Conservation (phyloP, 2,888 invertebrate genomes). For the Synanthedon myopaeformis region DNA sequence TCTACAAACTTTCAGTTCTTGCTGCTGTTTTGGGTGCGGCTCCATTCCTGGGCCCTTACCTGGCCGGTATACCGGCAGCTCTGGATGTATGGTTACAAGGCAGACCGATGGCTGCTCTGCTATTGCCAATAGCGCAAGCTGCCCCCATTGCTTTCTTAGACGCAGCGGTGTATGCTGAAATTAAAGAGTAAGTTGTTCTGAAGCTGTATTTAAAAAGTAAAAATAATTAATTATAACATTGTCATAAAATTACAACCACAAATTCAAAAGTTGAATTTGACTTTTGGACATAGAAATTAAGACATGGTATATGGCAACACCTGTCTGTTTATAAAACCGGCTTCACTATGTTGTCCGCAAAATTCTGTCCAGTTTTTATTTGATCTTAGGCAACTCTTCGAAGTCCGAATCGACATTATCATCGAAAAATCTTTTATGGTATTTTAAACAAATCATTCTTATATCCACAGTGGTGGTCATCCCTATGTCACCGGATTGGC, state of each 20-base stretch:
- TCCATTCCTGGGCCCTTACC: conserved; percentile 95
- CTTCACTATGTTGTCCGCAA: too few species aligned
- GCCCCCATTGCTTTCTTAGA: conserved; percentile 93
- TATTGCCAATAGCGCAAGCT: conserved; percentile 86
- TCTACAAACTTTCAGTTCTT: conserved; percentile 66
- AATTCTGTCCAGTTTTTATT: too few species aligned
- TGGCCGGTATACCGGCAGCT: conserved; percentile 94
- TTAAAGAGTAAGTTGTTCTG: conserved; percentile 82
- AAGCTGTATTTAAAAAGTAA: background rate
- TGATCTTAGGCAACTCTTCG: too few species aligned
- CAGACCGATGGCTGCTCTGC: conserved; percentile 81
- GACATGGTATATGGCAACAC: too few species aligned
- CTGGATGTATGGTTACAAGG: conserved; percentile 96
- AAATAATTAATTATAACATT: background rate
- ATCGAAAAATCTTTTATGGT: too few species aligned
- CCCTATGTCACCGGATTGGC: conserved; percentile 97
- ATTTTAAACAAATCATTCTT: too few species aligned
- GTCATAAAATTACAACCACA: background rate
- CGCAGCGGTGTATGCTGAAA: conserved; percentile 95
- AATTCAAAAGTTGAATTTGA: background rate
- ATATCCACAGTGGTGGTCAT: conserved; percentile 82
- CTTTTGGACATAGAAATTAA: too few species aligned
- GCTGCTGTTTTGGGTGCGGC: conserved; percentile 95
- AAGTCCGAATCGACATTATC: too few species aligned
- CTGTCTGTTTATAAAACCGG: too few species aligned